These are phyloP conservation scores for Norana najaformis DNA, from an alignment of 2,888 invertebrate species.

Conservation along the genomic window DNA sequence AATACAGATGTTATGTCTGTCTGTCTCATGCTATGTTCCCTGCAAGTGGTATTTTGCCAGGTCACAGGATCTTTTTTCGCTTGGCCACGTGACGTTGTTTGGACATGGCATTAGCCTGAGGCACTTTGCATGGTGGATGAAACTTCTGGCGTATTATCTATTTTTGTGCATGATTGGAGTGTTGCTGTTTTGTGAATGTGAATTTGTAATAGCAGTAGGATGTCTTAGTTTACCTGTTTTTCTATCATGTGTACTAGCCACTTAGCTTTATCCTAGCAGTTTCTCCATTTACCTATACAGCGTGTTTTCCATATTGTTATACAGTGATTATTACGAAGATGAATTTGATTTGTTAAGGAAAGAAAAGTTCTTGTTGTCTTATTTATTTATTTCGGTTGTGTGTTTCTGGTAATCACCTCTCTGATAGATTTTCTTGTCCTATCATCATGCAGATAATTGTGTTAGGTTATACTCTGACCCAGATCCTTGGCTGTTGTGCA, in stretches of 20 bases:
- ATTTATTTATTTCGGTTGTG: not conserved
- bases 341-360: not conserved
- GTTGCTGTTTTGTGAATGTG: constrained; percentile 22
- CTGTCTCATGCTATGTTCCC: not conserved
- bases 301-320: constrained; percentile 8
- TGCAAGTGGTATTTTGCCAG: not conserved
- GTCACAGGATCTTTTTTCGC: not conserved
- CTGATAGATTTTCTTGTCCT: not conserved
- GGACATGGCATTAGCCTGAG: not conserved
- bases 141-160: constrained; percentile 9
- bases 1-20: not conserved
- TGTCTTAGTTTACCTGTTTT: constrained; percentile 15
- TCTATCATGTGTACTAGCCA: constrained; percentile 10
- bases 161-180: constrained; percentile 25
- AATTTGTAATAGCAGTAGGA: constrained; percentile 8
- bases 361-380: not conserved
- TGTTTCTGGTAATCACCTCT: not conserved
- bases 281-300: not conserved
- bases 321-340: not conserved
- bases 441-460: not conserved
- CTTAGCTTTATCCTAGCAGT: constrained; percentile 15
- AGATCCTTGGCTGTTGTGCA: not conserved
- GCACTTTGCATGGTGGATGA: not conserved
- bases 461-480: not conserved
- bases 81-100: not conserved